Evolutionary conservation across 2,113 vertebrate genomes (phyloP).

Genomic region (Athene cunicularia): DNA sequence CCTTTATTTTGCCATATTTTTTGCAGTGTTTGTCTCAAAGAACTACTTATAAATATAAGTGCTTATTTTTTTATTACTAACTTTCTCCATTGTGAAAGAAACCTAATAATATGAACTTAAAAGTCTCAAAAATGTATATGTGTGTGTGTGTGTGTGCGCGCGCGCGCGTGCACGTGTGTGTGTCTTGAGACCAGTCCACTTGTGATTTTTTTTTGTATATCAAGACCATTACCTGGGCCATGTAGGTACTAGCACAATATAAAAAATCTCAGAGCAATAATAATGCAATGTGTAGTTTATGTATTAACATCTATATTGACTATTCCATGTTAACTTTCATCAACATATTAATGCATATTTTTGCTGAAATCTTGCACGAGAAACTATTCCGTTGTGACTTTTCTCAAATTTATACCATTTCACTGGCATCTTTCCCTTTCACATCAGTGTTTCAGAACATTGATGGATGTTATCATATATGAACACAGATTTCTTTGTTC

Average conservation of each 20-base stretch:
- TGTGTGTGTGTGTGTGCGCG: too few relatives aligned
- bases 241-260: background rate
- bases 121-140: background rate
- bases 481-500: background rate
- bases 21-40: background rate
- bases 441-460: background rate
- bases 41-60: background rate
- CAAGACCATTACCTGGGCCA: background rate
- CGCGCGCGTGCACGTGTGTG: background rate
- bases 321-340: background rate
- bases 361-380: background rate
- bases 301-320: background rate
- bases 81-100: background rate
- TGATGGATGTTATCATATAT: background rate
- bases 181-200: background rate
- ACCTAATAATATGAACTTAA: background rate
- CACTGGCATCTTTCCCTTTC: background rate
- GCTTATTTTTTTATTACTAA: background rate
- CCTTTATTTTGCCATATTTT: background rate
- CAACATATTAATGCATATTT: background rate
- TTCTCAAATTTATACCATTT: background rate
- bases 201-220: background rate
- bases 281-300: background rate
- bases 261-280: background rate
- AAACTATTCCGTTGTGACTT: accelerated